These are phyloP conservation scores for Gymnothorax reevesii DNA, from an alignment of 2,797 vertebrate genomes.

Conservation along the genomic window DNA sequence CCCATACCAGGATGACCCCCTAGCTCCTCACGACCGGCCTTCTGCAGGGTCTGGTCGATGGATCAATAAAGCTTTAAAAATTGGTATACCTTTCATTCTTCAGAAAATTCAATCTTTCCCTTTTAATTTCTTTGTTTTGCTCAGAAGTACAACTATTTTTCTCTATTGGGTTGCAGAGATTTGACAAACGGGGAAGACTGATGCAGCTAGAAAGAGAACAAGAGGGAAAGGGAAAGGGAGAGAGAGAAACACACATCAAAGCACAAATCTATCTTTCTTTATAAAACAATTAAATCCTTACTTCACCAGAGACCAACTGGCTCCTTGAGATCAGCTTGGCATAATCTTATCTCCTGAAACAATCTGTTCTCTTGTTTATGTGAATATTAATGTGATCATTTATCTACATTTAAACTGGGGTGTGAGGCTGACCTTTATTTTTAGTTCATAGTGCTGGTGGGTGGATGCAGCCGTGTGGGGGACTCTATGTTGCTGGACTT, in stretches of 20 bases:
- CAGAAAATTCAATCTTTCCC: background rate
- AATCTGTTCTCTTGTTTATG: constrained; percentile 12
- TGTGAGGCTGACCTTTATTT: background rate
- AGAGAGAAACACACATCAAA: background rate
- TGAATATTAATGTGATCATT: constrained; percentile 9
- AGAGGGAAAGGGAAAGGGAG: background rate
- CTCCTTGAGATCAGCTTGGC: background rate
- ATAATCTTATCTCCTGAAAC: constrained; percentile 12
- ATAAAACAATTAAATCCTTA: background rate
- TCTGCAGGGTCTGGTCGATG: background rate
- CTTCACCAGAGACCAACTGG: constrained; percentile 13
- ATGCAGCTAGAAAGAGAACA: background rate
- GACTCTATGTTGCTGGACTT: background rate
- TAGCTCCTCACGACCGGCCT: background rate
- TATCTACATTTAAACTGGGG: background rate
- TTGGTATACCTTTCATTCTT: background rate
- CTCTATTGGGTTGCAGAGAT: background rate
- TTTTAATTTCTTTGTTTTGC: background rate
- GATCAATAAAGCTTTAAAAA: background rate
- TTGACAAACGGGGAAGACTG: background rate
- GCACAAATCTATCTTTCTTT: background rate
- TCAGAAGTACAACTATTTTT: constrained; percentile 16
- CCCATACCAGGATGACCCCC: background rate
- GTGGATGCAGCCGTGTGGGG: background rate
- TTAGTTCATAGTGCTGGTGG: background rate